A percentile compares a stretch with the other conserved stretches of the same genome.
These are phyloP conservation scores for Rhagium mordax DNA, from an alignment of 2,888 invertebrate species.

Conservation along the genomic window DNA sequence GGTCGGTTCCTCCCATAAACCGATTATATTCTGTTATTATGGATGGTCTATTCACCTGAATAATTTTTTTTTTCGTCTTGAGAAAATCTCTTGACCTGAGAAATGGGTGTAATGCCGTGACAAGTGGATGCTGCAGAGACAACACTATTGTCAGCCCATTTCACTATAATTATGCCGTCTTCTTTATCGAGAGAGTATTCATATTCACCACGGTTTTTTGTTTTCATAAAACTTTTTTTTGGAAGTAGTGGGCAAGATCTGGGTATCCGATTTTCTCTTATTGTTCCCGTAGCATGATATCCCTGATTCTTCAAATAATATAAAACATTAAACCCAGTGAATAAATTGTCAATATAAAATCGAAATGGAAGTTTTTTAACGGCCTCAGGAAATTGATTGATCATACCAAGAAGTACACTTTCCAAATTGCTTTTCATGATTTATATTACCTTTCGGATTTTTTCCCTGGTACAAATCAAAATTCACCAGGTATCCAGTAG, in stretches of 20 bases:
- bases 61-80: conserved; percentile 15
- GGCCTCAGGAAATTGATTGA: conserved; percentile 42
- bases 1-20: conserved; percentile 48
- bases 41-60: neutral
- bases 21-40: conserved; percentile 41
- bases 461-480: conserved; percentile 45
- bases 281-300: conserved; percentile 53
- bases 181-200: neutral
- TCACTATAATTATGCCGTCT: conserved; percentile 16
- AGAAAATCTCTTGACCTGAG: neutral
- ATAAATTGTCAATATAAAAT: conserved; percentile 48
- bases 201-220: neutral
- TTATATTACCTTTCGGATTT: conserved; percentile 38
- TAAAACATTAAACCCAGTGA: conserved; percentile 51
- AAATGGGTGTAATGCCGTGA: conserved; percentile 21
- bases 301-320: conserved; percentile 44
- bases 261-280: conserved; percentile 50
- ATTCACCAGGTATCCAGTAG: neutral
- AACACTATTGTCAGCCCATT: conserved; percentile 33
- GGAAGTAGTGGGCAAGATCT: conserved; percentile 18
- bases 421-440: conserved; percentile 37
- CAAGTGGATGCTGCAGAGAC: conserved; percentile 31
- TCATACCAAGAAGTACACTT: conserved; percentile 40
- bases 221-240: neutral
- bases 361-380: conserved; percentile 45